Evolutionary conservation across 2,888 invertebrate species (phyloP), one percentile per base, ranked within the genome.

Genomic region (Drosophila pseudotalamancana): DNA sequence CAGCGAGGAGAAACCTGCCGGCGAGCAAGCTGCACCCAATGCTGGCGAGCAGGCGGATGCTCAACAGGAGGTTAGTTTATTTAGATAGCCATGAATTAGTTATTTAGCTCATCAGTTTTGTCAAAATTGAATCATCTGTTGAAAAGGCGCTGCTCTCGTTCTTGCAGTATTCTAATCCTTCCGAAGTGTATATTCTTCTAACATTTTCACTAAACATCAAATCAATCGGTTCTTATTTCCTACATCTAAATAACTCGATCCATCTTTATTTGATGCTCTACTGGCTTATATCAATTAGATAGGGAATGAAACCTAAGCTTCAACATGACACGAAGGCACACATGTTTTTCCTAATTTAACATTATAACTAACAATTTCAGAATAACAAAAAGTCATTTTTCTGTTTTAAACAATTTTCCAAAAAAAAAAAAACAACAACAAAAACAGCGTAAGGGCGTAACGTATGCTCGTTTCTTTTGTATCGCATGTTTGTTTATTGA

Each of bases 31-130:
- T 2, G 59, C 72, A 19, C 73, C 50, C 39, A 72, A 92, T 89
- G 57, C 91, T 88, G 79, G 92, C 89, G 92, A 92, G 71, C 91
- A 91, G 49, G 90, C 83, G 62, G 89, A 89, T 56, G 76, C 92
- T 89, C 92, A 93, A 91, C 87, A 92, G 92, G 77, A 94, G 93
- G 91, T 93, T 70, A 79, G 90, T 84, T 31, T 29, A 18, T 4
- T 19, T 51, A 49, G 16, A 16, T 27, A 27, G 29, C 5, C 11
- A 18, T 16, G 16, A 23, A 12, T 35, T 55, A 31, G 37, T 31
- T 29, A 37, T 40, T 43, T 62, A 65, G 37, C 31, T 54, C 40
- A 39, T 54, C n/a, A 48, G 14, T 4, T 37, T 34, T 34, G 46
- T 68, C 34, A 35, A 45, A 18, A 56, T 9, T 45, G 6, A 29